Evolutionary conservation across 1,140 invertebrate species (phyloP).

Genomic region (Hydropsyche tenuis): DNA sequence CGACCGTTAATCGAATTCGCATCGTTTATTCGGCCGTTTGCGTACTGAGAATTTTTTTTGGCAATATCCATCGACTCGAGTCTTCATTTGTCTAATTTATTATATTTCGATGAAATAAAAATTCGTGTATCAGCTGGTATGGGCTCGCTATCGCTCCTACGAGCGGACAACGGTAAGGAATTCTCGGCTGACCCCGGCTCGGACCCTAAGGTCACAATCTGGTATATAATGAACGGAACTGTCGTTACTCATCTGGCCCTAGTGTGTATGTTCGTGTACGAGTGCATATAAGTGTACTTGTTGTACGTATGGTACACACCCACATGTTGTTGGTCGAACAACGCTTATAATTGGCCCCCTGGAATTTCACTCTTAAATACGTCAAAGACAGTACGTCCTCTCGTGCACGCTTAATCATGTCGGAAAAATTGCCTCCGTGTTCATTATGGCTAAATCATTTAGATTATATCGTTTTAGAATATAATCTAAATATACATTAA

Average conservation of each 20-base stretch:
- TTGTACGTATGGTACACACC: constrained; percentile 8
- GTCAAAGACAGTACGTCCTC: neutral
- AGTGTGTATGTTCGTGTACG: neutral
- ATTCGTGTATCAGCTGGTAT: too few relatives aligned
- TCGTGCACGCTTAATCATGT: neutral
- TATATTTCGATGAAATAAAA: too few relatives aligned
- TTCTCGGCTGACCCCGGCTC: constrained; percentile 29
- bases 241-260: constrained; percentile 31
- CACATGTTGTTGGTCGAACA: constrained; percentile 19
- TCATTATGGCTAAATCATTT: too few relatives aligned
- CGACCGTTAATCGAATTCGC: too few relatives aligned
- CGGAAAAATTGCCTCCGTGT: too few relatives aligned
- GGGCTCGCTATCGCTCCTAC: constrained; percentile 15
- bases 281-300: neutral
- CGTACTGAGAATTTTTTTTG: too few relatives aligned
- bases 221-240: constrained; percentile 39
- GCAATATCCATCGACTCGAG: too few relatives aligned
- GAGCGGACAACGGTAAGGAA: constrained; percentile 38
- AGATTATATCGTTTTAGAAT: too few relatives aligned
- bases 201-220: constrained; percentile 31
- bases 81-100: too few relatives aligned
- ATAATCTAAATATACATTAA: too few relatives aligned
- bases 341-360: constrained; percentile 28
- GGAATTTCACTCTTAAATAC: constrained; percentile 20
- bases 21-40: too few relatives aligned